Evolutionary conservation across 2,113 vertebrate genomes (phyloP), one percentile per base, ranked within the genome.

Genomic region (Daubentonia madagascariensis): DNA sequence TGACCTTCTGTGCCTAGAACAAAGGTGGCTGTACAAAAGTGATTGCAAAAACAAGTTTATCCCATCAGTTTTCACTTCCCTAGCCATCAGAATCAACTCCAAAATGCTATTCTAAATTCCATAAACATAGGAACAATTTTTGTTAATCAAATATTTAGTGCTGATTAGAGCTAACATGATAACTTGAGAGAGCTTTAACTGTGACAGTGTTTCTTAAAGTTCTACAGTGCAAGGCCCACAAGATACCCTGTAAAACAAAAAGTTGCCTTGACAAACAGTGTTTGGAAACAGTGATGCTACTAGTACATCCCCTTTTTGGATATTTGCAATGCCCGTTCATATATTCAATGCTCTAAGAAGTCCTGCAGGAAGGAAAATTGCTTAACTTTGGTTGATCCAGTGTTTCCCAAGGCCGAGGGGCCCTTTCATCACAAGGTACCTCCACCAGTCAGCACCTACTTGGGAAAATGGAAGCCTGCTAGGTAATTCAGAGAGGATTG

Each of bases 71-170:
- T 50, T 48, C 40, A 84, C 43, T 78, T 90, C 11, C 28, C 5
- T 37, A 1, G 37, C 72, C 40, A 61, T 80, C 43, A 65, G 70
- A 52, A 81, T 52, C 57, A 54, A 67, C 23, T 92, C 73, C 52
- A 65, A 35, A 43, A 76, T 80, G 68, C 65, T 86, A 28, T 73
- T 80, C 50, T 94, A 11, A 87, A 94, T 97, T 88, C 65, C 72
- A 85, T 61, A 91, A 85, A 72, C 57, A 86, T 23, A 89, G 45
- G 35, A 68, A 45, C 30, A 76, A 16, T 63, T 97, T 91, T 96
- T 89, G 63, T 54, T 84, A 79, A 91, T 92, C 68, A 92, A 50
- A 80, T 85, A 48, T 63, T 84, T 90, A 88, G 79, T 52, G 37
- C 9, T 80, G n/a, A 70, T 83, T 59, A 89, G 72, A 59, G 16